Base-by-base conservation (phyloP, 2,113 vertebrate species). In the Panthera uncia region DNA sequence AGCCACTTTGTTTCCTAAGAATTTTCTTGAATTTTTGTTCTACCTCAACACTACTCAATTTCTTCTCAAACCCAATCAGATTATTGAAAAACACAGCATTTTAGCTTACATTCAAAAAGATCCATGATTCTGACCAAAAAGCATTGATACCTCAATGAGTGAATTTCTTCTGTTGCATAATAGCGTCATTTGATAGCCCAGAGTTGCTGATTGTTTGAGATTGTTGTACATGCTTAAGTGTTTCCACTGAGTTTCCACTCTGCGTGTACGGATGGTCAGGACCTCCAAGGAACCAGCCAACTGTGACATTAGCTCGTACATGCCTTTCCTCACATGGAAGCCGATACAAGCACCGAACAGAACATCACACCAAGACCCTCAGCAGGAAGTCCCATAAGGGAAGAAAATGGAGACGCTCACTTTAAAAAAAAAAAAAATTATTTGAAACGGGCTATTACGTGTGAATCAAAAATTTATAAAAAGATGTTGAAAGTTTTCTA, bases 241-340 rank as follows among this genome's bases (percentile, higher is more conserved):
- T 33, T 36, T 33, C 8, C 23, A n/a, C 14, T 8, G 63, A 86
- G 61, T 9, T 25, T 14, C 16, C 1, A 9, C 3, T 13, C 33
- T n/a, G 38, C 18, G 3, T 11, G 9, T 3, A 5, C 3, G 52
- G 4, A 18, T 18, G 21, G 14, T 15, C 25, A 48, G 55, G 45
- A 48, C 19, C 21, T 21, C 29, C 1, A 27, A 12, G 52, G 16
- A 52, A 25, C 6, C 19, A 38, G 65, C 4, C 38, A 36, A 8
- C 3, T 48, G 1, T 8, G 41, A 9, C 18, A 23, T 41, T 21
- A 14, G 79, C 25, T 12, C 38, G 3, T 16, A 14, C 1, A 1
- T 29, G 18, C 25, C 31, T 65, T n/a, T 92, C 57, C 48, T 48
- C 38, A 19, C 9, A 1, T 3, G 25, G n/a, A 69, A 93, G 41